These are phyloP conservation scores for Hypanus sabinus DNA, from an alignment of 2,113 vertebrate genomes.

Conservation along the genomic window DNA sequence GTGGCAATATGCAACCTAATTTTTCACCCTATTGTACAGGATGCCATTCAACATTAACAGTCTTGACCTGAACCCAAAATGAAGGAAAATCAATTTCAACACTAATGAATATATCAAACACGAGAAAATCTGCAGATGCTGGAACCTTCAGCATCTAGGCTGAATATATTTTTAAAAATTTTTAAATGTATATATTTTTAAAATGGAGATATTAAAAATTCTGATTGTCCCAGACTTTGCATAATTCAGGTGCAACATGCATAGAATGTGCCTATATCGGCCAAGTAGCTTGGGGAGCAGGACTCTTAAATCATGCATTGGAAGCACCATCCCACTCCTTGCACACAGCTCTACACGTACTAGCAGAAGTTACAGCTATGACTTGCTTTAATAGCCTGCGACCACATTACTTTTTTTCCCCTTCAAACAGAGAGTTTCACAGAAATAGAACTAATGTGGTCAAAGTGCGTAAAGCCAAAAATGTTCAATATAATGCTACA, in stretches of 20 bases:
- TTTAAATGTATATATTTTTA: not conserved
- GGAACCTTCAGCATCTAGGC: too few species aligned
- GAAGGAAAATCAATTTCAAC: not conserved
- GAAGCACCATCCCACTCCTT: not conserved
- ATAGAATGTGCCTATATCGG: not conserved
- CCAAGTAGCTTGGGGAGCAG: not conserved
- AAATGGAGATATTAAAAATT: slow-evolving; percentile 11
- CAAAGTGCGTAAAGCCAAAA: not conserved
- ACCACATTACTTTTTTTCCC: not conserved
- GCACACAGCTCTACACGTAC: not conserved
- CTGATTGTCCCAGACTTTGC: slow-evolving; percentile 17
- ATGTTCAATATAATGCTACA: not conserved
- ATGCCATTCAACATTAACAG: not conserved
- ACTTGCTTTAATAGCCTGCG: not conserved
- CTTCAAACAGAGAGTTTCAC: not conserved
- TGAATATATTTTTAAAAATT: too few species aligned
- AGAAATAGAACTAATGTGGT: slow-evolving; percentile 13
- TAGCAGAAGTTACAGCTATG: not conserved
- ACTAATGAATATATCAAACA: not conserved
- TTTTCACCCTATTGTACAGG: not conserved
- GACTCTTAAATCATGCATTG: not conserved
- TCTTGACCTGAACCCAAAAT: not conserved
- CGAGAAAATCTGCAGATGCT: too few species aligned
- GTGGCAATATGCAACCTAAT: not conserved
- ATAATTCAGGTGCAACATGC: slow-evolving; percentile 15